Evolutionary conservation across 2,888 invertebrate species (phyloP).

Genomic region (Spilarctia lutea): DNA sequence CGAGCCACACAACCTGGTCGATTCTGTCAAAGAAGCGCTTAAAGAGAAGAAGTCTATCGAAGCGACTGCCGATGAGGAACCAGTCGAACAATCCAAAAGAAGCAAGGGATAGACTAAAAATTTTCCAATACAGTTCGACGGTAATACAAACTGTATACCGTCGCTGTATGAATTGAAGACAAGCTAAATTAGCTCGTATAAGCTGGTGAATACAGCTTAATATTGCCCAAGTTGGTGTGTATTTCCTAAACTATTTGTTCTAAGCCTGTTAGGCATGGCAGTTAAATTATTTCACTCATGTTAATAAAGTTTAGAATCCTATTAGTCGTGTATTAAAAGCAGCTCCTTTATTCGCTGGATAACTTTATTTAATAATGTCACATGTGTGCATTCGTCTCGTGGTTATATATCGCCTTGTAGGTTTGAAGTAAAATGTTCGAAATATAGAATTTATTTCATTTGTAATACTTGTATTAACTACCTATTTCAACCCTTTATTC

Average conservation of each 20-base stretch:
- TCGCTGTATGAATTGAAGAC: background rate
- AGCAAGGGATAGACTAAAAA: constrained; percentile 72
- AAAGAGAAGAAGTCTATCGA: constrained; percentile 78
- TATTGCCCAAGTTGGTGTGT: background rate
- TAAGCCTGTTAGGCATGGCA: background rate
- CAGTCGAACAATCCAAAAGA: constrained; percentile 74
- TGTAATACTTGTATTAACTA: background rate
- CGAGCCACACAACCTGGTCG: constrained; percentile 86
- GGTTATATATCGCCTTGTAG: background rate
- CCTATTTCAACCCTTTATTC: background rate
- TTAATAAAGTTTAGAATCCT: background rate
- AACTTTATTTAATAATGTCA: background rate
- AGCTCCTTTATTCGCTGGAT: no score
- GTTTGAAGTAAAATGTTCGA: background rate
- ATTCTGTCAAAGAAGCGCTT: constrained; percentile 88
- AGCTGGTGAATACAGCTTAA: background rate
- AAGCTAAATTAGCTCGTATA: constrained; percentile 11
- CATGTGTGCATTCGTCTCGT: background rate
- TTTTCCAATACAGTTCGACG: background rate
- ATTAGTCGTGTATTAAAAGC: no score
- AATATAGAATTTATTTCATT: background rate
- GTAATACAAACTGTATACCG: constrained; percentile 4
- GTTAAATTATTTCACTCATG: background rate
- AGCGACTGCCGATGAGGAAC: constrained; percentile 36
- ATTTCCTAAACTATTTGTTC: background rate